Evolutionary conservation across 2,888 invertebrate species (phyloP).

Genomic region (Argynnis bischoffii): DNA sequence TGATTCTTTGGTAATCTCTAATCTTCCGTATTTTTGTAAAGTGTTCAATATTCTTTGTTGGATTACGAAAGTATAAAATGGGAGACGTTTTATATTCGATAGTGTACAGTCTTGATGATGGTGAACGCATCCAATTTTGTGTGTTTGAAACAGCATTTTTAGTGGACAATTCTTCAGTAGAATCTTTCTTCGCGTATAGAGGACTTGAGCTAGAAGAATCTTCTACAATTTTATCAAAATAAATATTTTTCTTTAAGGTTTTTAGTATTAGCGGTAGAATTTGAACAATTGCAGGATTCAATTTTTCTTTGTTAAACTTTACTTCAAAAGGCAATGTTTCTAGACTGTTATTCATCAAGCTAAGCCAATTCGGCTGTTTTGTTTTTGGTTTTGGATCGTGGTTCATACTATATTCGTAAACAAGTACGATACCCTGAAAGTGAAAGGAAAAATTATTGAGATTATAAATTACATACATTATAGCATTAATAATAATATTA

Average conservation of each 20-base stretch:
- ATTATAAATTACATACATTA: neutral
- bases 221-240: constrained; percentile 56
- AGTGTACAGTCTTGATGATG: constrained; percentile 52
- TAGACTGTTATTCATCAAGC: constrained; percentile 55
- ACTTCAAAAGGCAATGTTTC: constrained; percentile 49
- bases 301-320: constrained; percentile 50
- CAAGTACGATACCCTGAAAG: constrained; percentile 66
- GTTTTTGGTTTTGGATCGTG: constrained; percentile 44
- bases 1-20: constrained; percentile 63
- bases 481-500: neutral
- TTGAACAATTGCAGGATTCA: constrained; percentile 55
- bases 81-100: constrained; percentile 62
- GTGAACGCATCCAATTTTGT: constrained; percentile 54
- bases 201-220: constrained; percentile 53
- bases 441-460: constrained; percentile 18
- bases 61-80: constrained; percentile 52
- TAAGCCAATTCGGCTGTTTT: constrained; percentile 54
- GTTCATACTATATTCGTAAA: constrained; percentile 63
- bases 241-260: constrained; percentile 58
- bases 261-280: constrained; percentile 63
- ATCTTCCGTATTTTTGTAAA: constrained; percentile 64
- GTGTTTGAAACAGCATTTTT: constrained; percentile 53
- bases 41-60: constrained; percentile 62
- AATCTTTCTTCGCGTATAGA: constrained; percentile 43
- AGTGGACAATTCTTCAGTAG: constrained; percentile 50